Percentiles rank a stretch among this genome's conserved stretches.
Evolutionary conservation across 2,797 vertebrate genomes (phyloP).

Genomic region (Spinibarbus caldwelli): DNA sequence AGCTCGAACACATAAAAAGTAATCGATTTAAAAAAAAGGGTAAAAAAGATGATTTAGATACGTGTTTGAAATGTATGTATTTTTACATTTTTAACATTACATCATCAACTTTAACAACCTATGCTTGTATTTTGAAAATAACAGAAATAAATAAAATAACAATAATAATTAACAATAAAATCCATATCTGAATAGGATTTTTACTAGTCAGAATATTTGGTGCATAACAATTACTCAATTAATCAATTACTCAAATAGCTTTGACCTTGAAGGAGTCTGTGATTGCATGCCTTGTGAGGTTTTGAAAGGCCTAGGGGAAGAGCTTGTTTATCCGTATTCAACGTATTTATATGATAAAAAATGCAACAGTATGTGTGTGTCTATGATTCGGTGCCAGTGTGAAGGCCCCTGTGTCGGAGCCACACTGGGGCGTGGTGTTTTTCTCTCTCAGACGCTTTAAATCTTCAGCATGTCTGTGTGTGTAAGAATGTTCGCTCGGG

Average conservation of each 20-base stretch:
- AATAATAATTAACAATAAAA: not conserved
- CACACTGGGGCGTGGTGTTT: slow-evolving; percentile 51
- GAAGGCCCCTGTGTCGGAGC: slow-evolving; percentile 45
- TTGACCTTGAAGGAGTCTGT: not conserved
- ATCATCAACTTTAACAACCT: not conserved
- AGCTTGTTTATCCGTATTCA: slow-evolving; percentile 26
- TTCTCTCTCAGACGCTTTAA: slow-evolving; percentile 60
- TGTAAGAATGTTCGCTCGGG: slow-evolving; percentile 64
- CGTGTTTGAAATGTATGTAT: not conserved
- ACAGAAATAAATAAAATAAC: not conserved
- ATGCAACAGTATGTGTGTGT: slow-evolving; percentile 7
- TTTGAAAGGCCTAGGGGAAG: not conserved
- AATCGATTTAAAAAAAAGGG: not conserved
- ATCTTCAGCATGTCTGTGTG: slow-evolving; percentile 56
- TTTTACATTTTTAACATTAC: not conserved
- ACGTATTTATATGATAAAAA: slow-evolving; percentile 4
- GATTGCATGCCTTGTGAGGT: not conserved
- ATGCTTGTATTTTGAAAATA: not conserved
- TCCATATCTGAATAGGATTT: not conserved
- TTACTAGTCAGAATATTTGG: not conserved
- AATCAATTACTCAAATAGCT: not conserved
- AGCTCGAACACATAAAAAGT: not conserved
- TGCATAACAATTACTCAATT: not conserved
- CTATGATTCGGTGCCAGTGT: slow-evolving; percentile 24
- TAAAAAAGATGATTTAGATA: not conserved